Percentiles rank a stretch among this genome's conserved stretches.
phyloP scores from a whole-genome alignment of 1,140 invertebrate species.

The Portunus trituberculatus region DNA sequence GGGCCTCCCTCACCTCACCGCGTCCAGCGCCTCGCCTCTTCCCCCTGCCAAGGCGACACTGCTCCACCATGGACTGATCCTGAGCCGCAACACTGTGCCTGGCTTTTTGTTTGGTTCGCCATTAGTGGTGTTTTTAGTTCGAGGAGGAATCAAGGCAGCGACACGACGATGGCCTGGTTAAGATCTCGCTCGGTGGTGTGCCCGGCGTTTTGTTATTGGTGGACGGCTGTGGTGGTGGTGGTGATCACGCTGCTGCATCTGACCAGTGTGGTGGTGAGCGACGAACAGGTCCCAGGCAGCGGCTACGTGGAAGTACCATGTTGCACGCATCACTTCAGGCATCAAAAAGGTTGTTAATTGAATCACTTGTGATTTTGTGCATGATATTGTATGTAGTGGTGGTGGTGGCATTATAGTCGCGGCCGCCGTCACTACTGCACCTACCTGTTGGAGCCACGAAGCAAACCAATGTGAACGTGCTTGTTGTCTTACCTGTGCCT shows the following conservation, averaged over 20 bases:
- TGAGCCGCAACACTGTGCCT: not conserved
- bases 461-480: no score
- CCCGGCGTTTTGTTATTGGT: slow-evolving; percentile 5
- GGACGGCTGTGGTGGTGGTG: slow-evolving; percentile 40
- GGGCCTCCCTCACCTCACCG: not conserved
- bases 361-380: no score
- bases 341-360: slow-evolving; percentile 62
- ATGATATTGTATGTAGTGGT: no score
- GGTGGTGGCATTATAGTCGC: not conserved
- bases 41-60: not conserved
- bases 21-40: not conserved
- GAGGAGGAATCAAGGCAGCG: not conserved
- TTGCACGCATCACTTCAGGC: slow-evolving; percentile 72
- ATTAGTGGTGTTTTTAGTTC: slow-evolving; percentile 48
- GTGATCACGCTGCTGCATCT: not conserved
- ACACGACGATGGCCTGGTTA: slow-evolving; percentile 43
- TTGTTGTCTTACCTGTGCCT: no score
- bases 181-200: not conserved
- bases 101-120: slow-evolving; percentile 57
- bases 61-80: slow-evolving; percentile 63
- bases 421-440: no score
- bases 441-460: no score
- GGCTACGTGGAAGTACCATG: slow-evolving; percentile 70
- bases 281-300: slow-evolving; percentile 61
- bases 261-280: slow-evolving; percentile 44